These are phyloP conservation scores for Austrolebias charrua DNA, from an alignment of 2,797 vertebrate genomes.

Conservation along the genomic window DNA sequence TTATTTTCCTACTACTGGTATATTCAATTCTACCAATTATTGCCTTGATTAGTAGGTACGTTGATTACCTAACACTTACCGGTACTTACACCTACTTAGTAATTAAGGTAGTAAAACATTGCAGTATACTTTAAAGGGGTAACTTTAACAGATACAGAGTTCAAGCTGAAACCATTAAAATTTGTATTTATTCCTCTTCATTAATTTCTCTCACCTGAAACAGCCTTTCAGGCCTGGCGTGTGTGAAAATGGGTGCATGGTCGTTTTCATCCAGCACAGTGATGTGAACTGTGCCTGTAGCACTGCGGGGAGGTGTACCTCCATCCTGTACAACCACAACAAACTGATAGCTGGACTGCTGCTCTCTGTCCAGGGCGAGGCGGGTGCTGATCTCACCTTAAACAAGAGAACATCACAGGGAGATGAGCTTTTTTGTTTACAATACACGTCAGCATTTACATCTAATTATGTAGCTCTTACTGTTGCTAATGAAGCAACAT, in stretches of 20 bases:
- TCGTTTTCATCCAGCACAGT: slow-evolving; percentile 95
- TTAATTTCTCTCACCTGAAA: slow-evolving; percentile 82
- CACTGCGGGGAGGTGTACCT: slow-evolving; percentile 89
- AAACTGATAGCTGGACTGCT: slow-evolving; percentile 93
- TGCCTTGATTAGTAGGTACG: no score
- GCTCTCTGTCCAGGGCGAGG: slow-evolving; percentile 88
- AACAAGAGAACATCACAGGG: background rate
- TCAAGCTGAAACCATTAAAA: no score
- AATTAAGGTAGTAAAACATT: no score
- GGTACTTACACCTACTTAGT: no score
- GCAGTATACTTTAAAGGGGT: no score
- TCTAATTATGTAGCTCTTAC: slow-evolving; percentile 19
- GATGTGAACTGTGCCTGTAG: slow-evolving; percentile 89
- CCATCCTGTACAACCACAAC: slow-evolving; percentile 91
- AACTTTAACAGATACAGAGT: background rate
- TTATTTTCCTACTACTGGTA: no score
- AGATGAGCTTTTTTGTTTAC: background rate
- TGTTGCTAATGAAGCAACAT: slow-evolving; percentile 15
- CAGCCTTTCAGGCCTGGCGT: slow-evolving; percentile 79
- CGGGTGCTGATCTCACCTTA: slow-evolving; percentile 94
- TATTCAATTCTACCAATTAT: no score
- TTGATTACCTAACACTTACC: no score
- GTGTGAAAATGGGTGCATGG: slow-evolving; percentile 86
- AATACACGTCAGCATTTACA: slow-evolving; percentile 6
- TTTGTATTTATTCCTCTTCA: background rate